A percentile compares a stretch with the other conserved stretches of the same genome.
phyloP scores from a whole-genome alignment of 2,888 invertebrate species.

The Drosophila fungiperda region DNA sequence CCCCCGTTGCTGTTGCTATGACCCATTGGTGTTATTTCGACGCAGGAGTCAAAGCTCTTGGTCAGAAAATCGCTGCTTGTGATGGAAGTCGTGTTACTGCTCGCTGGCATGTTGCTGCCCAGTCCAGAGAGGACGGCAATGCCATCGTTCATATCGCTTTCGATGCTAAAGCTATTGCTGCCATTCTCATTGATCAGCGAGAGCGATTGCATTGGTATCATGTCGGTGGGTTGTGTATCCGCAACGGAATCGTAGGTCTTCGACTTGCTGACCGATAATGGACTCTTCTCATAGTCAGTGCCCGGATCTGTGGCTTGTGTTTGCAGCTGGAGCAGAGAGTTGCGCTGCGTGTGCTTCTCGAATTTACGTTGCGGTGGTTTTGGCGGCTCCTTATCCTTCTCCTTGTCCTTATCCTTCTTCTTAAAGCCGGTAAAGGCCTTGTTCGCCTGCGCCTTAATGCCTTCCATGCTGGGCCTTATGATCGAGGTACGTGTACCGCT shows the following conservation, averaged over 20 bases:
- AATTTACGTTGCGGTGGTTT: slow-evolving; percentile 84
- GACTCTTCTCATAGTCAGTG: slow-evolving; percentile 73
- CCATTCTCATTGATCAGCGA: slow-evolving; percentile 82
- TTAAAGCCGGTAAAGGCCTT: slow-evolving; percentile 85
- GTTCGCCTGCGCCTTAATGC: slow-evolving; percentile 84
- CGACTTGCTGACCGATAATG: slow-evolving; percentile 58
- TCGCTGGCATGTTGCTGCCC: slow-evolving; percentile 41
- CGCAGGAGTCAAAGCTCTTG: slow-evolving; percentile 82
- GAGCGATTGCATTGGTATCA: slow-evolving; percentile 82
- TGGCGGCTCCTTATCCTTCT: slow-evolving; percentile 80
- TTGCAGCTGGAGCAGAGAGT: slow-evolving; percentile 82
- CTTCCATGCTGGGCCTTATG: slow-evolving; percentile 85
- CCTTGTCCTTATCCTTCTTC: slow-evolving; percentile 85
- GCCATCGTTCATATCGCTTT: slow-evolving; percentile 82
- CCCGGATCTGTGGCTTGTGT: slow-evolving; percentile 59
- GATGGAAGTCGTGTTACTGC: slow-evolving; percentile 76
- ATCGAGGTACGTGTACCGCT: slow-evolving; percentile 82
- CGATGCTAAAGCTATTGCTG: slow-evolving; percentile 82
- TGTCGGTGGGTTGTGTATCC: slow-evolving; percentile 71
- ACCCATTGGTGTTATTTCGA: slow-evolving; percentile 73
- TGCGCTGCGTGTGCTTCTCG: slow-evolving; percentile 83
- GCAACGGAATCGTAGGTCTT: slow-evolving; percentile 70
- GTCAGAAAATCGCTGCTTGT: slow-evolving; percentile 82
- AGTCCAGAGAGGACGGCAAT: slow-evolving; percentile 40
- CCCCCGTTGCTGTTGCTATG: slow-evolving; percentile 70